A percentile compares a stretch with the other conserved stretches of the same genome.
These are phyloP conservation scores for Glyptemys insculpta DNA, from an alignment of 2,797 vertebrate genomes.

Conservation along the genomic window DNA sequence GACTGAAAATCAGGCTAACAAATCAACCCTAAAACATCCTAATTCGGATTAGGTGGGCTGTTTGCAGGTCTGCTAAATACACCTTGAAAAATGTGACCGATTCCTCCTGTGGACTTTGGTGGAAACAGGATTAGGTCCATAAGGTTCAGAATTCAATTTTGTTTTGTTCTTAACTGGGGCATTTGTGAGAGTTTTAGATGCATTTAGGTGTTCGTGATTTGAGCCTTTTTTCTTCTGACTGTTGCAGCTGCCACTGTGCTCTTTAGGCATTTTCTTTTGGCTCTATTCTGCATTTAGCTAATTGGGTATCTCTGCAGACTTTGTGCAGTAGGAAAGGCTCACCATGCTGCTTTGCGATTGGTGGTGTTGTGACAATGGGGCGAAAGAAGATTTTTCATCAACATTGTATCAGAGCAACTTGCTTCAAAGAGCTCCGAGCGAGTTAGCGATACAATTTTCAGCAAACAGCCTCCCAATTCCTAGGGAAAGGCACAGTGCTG, in stretches of 20 bases:
- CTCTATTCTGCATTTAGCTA: not conserved
- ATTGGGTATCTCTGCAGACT: not conserved
- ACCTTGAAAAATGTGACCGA: not conserved
- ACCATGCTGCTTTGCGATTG: accelerated
- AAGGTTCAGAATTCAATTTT: not conserved
- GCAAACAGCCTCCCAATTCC: accelerated
- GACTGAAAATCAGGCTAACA: not conserved
- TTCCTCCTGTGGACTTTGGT: accelerated
- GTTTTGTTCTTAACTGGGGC: not conserved
- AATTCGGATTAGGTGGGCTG: not conserved
- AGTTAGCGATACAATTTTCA: not conserved
- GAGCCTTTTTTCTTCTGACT: not conserved
- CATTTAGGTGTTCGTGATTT: not conserved
- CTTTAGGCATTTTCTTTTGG: not conserved
- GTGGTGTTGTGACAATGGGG: not conserved
- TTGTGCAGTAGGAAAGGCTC: not conserved
- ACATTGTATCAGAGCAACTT: not conserved
- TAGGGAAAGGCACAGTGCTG: not conserved
- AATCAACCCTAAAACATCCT: accelerated
- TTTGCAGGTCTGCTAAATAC: not conserved
- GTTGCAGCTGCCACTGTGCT: not conserved
- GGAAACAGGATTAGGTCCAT: not conserved
- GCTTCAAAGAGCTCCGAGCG: not conserved
- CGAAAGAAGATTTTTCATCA: not conserved
- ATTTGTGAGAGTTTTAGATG: not conserved